Evolutionary conservation across 2,888 invertebrate species (phyloP), one percentile per base, ranked within the genome.

Genomic region (Callimorpha dominula): DNA sequence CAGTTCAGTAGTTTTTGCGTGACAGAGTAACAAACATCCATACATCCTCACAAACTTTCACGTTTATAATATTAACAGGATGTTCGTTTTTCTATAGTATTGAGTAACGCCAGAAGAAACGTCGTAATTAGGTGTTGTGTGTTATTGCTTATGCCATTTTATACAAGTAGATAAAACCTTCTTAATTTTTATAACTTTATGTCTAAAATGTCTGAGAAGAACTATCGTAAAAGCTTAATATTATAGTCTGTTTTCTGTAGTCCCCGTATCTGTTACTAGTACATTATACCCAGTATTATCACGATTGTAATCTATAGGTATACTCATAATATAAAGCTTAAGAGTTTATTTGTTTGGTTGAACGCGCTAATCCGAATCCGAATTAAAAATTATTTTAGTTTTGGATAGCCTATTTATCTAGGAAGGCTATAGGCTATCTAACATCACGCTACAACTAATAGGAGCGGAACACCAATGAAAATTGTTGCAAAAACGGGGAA

Each of bases 71-170:
- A 46, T 12, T 15, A 49, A 60, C 70, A 31, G 31, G 31, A 31
- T 65, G 73, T 75, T 77, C 74, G 70, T 81, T 78, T 78, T 80
- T 74, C 73, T 73, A 77, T 9, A 74, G 75, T 84, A 79, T 78
- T 73, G 75, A 78, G 74, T 84, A 79, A 82, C 80, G 75, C 75
- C 73, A 72, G 31, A 65, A 75, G 76, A 83, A 76, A 83, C 42
- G 40, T 74, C 72, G 75, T 68, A 78, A 79, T 82, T 79, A 74
- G 49, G 40, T 46, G 11, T 73, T 75, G 64, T 78, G 70, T 77
- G 72, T 70, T 78, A 81, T 78, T 76, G n/a, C 73, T 68, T 12
- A 70, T 70, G 69, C 70, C 70, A 80, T 80, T 82, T 76, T 72
- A 76, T 80, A 70, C 73, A 75, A 74, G 72, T 31, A 70, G 68